Percentiles rank a stretch among this genome's conserved stretches.
Evolutionary conservation across 1,140 invertebrate genomes (phyloP).

Genomic region (Leptinotarsa texana): DNA sequence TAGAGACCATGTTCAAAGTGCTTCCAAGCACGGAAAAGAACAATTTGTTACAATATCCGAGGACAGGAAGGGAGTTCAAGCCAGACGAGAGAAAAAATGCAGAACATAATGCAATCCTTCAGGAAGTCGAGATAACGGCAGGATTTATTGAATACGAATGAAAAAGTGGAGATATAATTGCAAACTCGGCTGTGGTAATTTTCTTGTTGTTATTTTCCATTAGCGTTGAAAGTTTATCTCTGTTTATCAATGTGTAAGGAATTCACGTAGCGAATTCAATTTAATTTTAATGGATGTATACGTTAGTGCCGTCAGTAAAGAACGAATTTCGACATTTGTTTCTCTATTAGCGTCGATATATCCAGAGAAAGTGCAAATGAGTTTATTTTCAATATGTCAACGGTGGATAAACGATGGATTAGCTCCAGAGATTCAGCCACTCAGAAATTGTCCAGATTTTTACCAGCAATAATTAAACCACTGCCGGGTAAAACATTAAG

Average conservation of each 20-base stretch:
- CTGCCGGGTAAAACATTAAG: no score
- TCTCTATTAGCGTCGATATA: background rate
- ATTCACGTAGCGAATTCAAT: no score
- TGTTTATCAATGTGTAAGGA: no score
- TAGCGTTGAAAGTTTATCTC: no score
- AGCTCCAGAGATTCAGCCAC: no score
- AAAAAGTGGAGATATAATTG: background rate
- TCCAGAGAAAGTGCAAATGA: conserved; percentile 8
- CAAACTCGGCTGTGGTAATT: background rate
- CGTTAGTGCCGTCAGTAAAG: background rate
- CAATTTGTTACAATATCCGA: conserved; percentile 15
- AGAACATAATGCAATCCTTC: background rate
- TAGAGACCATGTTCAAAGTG: conserved; percentile 25
- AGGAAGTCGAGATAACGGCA: background rate
- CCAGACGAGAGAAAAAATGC: conserved; percentile 15
- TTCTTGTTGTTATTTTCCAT: no score
- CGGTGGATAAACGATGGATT: no score
- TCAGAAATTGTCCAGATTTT: no score
- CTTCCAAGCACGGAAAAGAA: conserved; percentile 27
- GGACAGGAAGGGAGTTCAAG: conserved; percentile 3
- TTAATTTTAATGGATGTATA: no score
- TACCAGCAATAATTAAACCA: no score
- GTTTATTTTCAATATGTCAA: background rate
- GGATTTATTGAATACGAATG: background rate
- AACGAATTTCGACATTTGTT: conserved; percentile 14